phyloP scores from a whole-genome alignment of 2,888 invertebrate species.

The Heteromyza rotundicornis region DNA sequence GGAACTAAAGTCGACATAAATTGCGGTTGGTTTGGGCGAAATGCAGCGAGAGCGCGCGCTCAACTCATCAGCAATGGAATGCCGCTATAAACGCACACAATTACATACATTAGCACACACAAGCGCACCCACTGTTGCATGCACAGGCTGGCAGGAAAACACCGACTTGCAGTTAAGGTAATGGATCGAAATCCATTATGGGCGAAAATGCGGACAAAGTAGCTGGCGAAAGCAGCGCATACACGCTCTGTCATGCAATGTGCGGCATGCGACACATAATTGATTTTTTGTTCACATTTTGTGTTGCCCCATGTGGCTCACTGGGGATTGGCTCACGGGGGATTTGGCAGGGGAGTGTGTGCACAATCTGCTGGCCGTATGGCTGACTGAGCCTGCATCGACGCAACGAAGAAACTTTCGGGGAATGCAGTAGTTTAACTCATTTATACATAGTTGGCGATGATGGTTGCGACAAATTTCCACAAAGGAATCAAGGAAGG shows the following conservation, averaged over 20 bases:
- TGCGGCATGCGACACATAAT: conserved; percentile 12
- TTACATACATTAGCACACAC: not conserved
- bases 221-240: not conserved
- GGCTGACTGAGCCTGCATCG: too few species aligned
- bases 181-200: not conserved
- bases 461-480: too few species aligned
- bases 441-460: too few species aligned
- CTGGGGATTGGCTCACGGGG: too few species aligned
- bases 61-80: not conserved
- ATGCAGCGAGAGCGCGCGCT: too few species aligned
- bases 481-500: too few species aligned
- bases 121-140: not conserved
- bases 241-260: too few species aligned
- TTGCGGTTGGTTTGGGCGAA: not conserved
- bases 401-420: too few species aligned
- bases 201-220: not conserved
- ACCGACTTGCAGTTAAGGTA: not conserved
- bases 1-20: conserved; percentile 1
- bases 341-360: not conserved
- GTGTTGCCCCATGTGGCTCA: not conserved
- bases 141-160: not conserved
- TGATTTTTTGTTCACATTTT: conserved; percentile 5
- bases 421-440: too few species aligned
- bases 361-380: too few species aligned
- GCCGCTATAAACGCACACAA: not conserved